phyloP scores from a whole-genome alignment of 2,113 vertebrate species.

The Rhabdomys dilectus region DNA sequence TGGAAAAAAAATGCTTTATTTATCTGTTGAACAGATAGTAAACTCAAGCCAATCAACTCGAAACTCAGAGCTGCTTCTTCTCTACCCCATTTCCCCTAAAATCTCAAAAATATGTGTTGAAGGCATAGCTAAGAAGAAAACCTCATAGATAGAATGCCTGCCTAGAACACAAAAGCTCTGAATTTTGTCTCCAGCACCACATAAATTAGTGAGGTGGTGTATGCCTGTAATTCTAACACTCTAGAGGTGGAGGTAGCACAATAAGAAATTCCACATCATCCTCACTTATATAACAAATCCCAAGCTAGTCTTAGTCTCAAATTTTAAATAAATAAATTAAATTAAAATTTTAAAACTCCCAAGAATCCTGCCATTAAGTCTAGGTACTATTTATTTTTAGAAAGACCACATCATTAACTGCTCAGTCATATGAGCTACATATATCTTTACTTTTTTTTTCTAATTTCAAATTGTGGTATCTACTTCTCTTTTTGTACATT shows the following conservation, averaged over 20 bases:
- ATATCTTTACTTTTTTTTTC: not conserved
- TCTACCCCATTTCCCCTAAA: not conserved
- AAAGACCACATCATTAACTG: not conserved
- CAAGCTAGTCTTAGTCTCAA: not conserved
- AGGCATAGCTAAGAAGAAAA: too few relatives aligned
- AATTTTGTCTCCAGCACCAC: not conserved
- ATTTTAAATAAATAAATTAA: not conserved
- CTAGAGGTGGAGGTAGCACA: not conserved
- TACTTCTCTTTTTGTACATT: not conserved
- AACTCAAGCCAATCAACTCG: not conserved
- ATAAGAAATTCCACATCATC: not conserved
- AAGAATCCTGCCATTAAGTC: not conserved
- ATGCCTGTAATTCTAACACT: not conserved
- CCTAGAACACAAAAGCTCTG: not conserved
- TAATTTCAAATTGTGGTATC: not conserved
- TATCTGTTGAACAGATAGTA: not conserved
- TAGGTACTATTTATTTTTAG: not conserved
- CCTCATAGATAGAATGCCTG: not conserved
- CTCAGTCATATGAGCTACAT: not conserved
- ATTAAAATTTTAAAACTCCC: not conserved
- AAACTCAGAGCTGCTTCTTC: not conserved
- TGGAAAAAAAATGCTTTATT: not conserved
- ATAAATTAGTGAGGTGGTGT: too few relatives aligned
- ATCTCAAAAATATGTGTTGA: not conserved
- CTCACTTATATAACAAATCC: not conserved